Evolutionary conservation across 2,888 invertebrate genomes (phyloP).

Genomic region (Adineta ricciae): DNA sequence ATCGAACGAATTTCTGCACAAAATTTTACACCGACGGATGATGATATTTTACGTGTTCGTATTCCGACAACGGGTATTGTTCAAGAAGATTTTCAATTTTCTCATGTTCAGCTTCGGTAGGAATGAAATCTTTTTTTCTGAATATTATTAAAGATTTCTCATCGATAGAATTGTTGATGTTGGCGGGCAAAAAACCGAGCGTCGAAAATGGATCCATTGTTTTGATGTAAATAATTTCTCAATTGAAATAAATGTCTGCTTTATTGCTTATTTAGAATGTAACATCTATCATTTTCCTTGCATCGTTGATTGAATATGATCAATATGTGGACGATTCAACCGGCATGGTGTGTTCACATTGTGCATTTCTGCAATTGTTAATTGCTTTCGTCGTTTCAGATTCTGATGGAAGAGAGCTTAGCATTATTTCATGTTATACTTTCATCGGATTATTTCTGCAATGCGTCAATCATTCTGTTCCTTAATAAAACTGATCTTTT

Average conservation of each 20-base stretch:
- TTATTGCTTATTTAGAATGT: not conserved
- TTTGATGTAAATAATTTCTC: not conserved
- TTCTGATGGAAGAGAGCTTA: not conserved
- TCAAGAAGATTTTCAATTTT: not conserved
- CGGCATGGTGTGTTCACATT: not conserved
- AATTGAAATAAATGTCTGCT: not conserved
- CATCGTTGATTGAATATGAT: not conserved
- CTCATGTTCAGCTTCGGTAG: not conserved
- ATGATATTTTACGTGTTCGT: not conserved
- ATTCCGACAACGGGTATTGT: not conserved
- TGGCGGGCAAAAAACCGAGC: not conserved
- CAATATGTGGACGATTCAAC: not conserved
- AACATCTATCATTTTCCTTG: not conserved
- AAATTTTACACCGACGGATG: not conserved
- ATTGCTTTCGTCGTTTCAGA: not conserved
- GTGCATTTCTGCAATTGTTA: too few relatives aligned
- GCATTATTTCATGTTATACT: not conserved
- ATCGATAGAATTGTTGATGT: not conserved
- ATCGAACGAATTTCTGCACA: not conserved
- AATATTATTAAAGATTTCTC: not conserved
- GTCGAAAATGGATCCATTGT: slow-evolving; percentile 5
- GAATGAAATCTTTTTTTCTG: not conserved
- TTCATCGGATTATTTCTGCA: not conserved
- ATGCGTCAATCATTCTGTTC: not conserved
- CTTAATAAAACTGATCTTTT: not conserved